These are phyloP conservation scores for Octopus sinensis DNA, from an alignment of 1,140 invertebrate genomes.

Conservation along the genomic window DNA sequence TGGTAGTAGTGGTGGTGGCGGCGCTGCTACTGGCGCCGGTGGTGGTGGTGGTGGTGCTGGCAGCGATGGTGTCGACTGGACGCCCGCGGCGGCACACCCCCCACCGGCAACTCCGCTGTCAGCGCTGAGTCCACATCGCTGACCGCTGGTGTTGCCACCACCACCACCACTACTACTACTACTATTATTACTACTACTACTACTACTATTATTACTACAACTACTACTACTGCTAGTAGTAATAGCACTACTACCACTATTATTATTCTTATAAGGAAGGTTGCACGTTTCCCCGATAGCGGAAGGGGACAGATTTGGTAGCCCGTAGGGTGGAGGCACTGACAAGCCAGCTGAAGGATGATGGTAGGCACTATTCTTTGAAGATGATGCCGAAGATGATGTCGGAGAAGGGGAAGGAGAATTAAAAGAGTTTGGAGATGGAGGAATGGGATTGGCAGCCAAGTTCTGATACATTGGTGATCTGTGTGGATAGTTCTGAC, in stretches of 20 bases:
- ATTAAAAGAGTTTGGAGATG: neutral
- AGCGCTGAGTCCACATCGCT: neutral
- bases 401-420: neutral
- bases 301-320: neutral
- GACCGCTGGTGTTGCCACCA: neutral
- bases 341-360: neutral
- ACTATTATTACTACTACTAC: neutral
- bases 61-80: neutral
- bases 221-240: neutral
- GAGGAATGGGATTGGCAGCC: neutral
- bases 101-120: neutral
- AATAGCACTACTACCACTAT: neutral
- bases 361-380: neutral
- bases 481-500: neutral
- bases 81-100: neutral
- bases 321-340: neutral
- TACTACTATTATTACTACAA: neutral
- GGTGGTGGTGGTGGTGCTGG: neutral
- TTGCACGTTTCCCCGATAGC: neutral
- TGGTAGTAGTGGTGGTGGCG: neutral
- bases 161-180: neutral
- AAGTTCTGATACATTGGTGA: neutral
- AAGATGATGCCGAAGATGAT: slow-evolving; percentile 1
- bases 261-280: neutral
- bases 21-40: neutral